Conservation (phyloP, 2,113 vertebrate species). For the Collichthys lucidus region DNA sequence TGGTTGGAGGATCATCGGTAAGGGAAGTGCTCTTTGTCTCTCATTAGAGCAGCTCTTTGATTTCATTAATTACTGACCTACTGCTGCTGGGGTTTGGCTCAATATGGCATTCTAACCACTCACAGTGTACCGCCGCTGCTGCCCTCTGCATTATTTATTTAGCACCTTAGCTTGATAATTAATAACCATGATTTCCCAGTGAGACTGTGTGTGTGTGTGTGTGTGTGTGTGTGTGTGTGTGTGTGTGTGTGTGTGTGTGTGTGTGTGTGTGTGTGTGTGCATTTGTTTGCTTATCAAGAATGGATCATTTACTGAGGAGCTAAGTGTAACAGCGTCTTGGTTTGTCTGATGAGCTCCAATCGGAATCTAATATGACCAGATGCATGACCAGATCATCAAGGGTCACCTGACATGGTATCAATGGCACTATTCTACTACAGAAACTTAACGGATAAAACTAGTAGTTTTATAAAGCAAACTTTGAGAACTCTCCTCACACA, state of each 20-base stretch:
- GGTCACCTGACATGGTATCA: not conserved
- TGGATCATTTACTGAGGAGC: not conserved
- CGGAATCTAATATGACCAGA: conserved; percentile 47
- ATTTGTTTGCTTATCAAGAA: conserved; percentile 28
- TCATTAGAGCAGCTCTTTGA: conserved; percentile 76
- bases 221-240: not conserved
- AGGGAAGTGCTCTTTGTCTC: conserved; percentile 67
- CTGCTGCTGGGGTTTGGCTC: conserved; percentile 67
- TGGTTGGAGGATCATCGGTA: conserved; percentile 40
- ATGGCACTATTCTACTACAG: not conserved
- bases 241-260: not conserved
- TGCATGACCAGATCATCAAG: conserved; percentile 47
- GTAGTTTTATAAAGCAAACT: not conserved
- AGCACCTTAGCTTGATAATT: conserved; percentile 64
- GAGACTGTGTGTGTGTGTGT: conserved; percentile 21
- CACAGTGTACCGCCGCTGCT: conserved; percentile 48
- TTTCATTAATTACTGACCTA: conserved; percentile 79
- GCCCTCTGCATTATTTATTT: conserved; percentile 75
- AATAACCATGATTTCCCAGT: conserved; percentile 65
- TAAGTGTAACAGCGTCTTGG: not conserved
- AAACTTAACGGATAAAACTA: conserved; percentile 6
- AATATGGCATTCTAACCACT: conserved; percentile 61
- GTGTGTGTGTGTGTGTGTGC: conserved; percentile 1
- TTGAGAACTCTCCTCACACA: not conserved
- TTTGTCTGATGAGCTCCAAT: conserved; percentile 62